These are phyloP conservation scores for Strix occidentalis DNA, from an alignment of 2,797 vertebrate species.

Conservation along the genomic window DNA sequence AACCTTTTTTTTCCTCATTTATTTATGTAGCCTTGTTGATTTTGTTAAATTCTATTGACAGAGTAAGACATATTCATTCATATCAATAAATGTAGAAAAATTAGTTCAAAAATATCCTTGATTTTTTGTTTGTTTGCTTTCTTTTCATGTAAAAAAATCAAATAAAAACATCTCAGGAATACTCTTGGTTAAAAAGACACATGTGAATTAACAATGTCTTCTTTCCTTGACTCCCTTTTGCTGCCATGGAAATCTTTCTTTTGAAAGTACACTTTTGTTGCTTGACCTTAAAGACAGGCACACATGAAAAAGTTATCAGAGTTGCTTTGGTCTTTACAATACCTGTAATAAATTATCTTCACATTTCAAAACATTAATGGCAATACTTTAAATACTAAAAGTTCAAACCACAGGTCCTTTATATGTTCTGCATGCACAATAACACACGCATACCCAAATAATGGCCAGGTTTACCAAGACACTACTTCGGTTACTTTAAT, in stretches of 20 bases:
- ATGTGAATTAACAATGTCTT: neutral
- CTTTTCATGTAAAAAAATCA: neutral
- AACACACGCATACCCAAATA: neutral
- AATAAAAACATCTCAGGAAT: neutral
- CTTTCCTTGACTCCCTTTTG: neutral
- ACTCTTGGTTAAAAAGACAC: neutral
- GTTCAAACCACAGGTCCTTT: neutral
- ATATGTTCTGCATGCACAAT: neutral
- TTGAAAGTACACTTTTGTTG: neutral
- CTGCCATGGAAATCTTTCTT: conserved; percentile 53
- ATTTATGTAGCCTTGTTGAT: neutral
- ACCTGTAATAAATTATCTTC: neutral
- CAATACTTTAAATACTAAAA: neutral
- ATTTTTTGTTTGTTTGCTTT: neutral
- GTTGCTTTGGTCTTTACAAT: neutral
- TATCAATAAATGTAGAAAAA: neutral
- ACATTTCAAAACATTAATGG: neutral
- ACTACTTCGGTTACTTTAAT: neutral
- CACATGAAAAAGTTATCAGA: neutral
- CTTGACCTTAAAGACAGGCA: neutral
- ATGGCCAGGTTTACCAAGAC: neutral
- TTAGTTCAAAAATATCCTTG: neutral
- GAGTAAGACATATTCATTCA: neutral
- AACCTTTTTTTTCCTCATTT: neutral
- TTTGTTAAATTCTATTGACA: neutral